Conservation (phyloP, 2,797 vertebrate genomes). For the Microctenopoma stevenorrisi region DNA sequence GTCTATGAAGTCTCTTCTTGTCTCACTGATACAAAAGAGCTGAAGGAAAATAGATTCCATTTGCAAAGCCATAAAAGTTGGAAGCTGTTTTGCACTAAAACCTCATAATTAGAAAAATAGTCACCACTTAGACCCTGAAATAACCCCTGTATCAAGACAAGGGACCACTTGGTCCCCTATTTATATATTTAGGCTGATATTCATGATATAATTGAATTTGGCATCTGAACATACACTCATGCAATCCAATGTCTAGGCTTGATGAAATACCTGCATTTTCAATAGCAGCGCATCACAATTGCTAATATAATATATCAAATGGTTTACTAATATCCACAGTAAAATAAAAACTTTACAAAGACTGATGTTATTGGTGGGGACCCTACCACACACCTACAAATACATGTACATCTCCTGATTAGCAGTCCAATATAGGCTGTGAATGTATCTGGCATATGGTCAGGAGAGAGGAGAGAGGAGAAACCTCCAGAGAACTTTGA, state of each 20-base stretch:
- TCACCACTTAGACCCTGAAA: constrained; percentile 13
- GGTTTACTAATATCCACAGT: too few relatives aligned
- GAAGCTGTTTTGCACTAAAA: constrained; percentile 21
- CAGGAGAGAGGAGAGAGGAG: too few relatives aligned
- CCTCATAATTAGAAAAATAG: constrained; percentile 29
- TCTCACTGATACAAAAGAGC: constrained; percentile 9
- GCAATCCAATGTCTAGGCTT: constrained; percentile 46
- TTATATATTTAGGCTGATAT: constrained; percentile 38
- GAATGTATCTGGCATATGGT: too few relatives aligned
- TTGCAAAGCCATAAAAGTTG: constrained; percentile 35
- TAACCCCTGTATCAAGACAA: constrained; percentile 48
- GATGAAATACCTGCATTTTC: constrained; percentile 50
- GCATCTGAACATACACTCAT: constrained; percentile 64
- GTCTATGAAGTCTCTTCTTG: not conserved
- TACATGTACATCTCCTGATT: too few relatives aligned
- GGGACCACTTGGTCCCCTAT: constrained; percentile 12
- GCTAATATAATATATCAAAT: too few relatives aligned
- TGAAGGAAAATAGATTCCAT: constrained; percentile 40
- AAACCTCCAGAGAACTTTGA: too few relatives aligned
- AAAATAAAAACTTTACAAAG: too few relatives aligned
- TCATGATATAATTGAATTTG: constrained; percentile 40
- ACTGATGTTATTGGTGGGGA: too few relatives aligned
- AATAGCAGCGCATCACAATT: too few relatives aligned
- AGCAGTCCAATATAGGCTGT: too few relatives aligned
- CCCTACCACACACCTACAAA: too few relatives aligned